Evolutionary conservation across 2,113 vertebrate genomes (phyloP).

Genomic region (Calyptomena viridis): DNA sequence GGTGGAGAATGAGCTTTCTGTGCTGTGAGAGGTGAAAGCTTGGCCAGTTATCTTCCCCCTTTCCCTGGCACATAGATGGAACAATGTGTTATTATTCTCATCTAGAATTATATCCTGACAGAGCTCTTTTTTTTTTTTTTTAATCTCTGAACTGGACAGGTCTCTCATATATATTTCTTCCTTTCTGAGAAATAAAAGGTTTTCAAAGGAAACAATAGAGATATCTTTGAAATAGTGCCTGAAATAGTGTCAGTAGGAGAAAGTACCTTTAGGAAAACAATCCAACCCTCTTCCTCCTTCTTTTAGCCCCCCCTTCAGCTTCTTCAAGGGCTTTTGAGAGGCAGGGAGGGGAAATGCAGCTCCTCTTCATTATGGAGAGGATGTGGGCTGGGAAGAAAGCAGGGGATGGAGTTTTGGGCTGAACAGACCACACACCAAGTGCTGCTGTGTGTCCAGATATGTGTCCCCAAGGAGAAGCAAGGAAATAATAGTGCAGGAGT

Average conservation of each 20-base stretch:
- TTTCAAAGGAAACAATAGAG: not conserved
- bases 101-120: not conserved
- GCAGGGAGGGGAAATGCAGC: not conserved
- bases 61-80: not conserved
- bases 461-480: not conserved
- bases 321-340: not conserved
- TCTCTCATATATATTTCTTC: not conserved
- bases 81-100: not conserved
- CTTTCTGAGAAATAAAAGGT: not conserved
- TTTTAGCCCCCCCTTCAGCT: not conserved
- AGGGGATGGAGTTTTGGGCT: not conserved
- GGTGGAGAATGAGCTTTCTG: not conserved
- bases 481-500: not conserved
- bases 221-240: not conserved
- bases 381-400: slow-evolving; percentile 3
- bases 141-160: not conserved
- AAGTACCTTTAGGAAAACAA: not conserved
- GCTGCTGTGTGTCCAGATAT: not conserved
- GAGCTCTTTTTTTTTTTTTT: not conserved
- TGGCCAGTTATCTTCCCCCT: not conserved
- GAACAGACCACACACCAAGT: not conserved
- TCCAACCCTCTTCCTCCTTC: not conserved
- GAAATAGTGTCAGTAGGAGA: not conserved
- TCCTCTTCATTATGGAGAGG: not conserved
- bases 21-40: not conserved